Conservation (phyloP, 2,797 vertebrate species). For the Coilia nasus region DNA sequence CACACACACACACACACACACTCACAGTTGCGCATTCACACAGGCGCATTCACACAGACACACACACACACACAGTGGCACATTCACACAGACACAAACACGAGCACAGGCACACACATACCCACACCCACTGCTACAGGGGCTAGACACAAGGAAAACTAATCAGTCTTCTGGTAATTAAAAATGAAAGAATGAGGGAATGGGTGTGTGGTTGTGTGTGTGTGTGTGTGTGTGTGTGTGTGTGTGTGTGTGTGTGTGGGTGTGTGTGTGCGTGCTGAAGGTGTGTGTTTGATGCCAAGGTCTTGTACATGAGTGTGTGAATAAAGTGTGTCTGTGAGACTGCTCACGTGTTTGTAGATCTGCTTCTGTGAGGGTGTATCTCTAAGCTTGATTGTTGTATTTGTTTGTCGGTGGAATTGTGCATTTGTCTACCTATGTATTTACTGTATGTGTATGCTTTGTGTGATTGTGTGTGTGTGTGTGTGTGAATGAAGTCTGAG, state of each 20-base stretch:
- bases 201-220: neutral
- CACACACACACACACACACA: neutral
- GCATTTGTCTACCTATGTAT: neutral
- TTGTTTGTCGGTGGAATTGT: neutral
- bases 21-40: neutral
- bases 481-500: neutral
- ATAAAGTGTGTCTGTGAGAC: neutral
- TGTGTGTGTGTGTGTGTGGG: neutral
- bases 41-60: neutral
- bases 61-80: neutral
- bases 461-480: neutral
- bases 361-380: neutral
- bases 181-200: constrained; percentile 25
- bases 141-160: constrained; percentile 24
- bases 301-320: neutral
- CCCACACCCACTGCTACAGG: neutral
- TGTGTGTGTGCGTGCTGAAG: neutral
- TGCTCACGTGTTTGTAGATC: neutral
- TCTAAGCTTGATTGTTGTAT: neutral
- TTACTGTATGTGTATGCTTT: neutral
- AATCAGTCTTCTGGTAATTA: constrained; percentile 27
- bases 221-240: neutral
- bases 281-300: constrained; percentile 17
- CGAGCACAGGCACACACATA: too few species aligned
- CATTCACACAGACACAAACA: too few species aligned